A percentile compares a stretch with the other conserved stretches of the same genome.
Evolutionary conservation across 2,797 vertebrate species (phyloP).

Genomic region (Ambastaia sidthimunki): DNA sequence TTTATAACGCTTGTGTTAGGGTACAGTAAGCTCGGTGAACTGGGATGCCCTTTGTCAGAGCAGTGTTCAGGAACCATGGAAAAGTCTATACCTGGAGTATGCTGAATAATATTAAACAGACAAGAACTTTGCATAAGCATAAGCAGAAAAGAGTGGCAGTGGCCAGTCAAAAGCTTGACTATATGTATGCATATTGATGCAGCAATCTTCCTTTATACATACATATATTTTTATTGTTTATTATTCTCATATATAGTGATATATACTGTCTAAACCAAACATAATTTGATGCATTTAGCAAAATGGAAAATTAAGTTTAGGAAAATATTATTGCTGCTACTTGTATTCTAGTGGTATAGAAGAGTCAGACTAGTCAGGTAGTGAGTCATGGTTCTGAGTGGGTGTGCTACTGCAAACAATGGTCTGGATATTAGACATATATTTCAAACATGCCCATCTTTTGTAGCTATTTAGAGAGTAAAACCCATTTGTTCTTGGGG

Average conservation of each 20-base stretch:
- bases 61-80: not conserved
- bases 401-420: not conserved
- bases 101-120: not conserved
- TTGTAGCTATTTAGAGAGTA: not conserved
- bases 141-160: not conserved
- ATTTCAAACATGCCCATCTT: not conserved
- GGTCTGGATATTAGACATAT: not conserved
- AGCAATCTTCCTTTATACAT: not conserved
- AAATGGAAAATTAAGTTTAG: not conserved
- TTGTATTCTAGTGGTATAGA: not conserved
- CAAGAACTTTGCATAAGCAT: not conserved
- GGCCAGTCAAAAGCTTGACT: not conserved
- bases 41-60: constrained; percentile 12
- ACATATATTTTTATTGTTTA: not conserved
- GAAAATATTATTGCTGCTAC: no score
- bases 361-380: not conserved
- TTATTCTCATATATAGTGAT: not conserved
- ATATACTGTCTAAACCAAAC: not conserved
- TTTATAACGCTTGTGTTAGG: constrained; percentile 22
- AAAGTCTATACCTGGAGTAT: not conserved
- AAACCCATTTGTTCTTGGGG: not conserved
- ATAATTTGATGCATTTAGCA: not conserved
- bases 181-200: not conserved
- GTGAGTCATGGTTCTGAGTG: constrained; percentile 1
- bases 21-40: constrained; percentile 10